These are phyloP conservation scores for Ostrea edulis DNA, from an alignment of 1,140 invertebrate species.

Conservation along the genomic window DNA sequence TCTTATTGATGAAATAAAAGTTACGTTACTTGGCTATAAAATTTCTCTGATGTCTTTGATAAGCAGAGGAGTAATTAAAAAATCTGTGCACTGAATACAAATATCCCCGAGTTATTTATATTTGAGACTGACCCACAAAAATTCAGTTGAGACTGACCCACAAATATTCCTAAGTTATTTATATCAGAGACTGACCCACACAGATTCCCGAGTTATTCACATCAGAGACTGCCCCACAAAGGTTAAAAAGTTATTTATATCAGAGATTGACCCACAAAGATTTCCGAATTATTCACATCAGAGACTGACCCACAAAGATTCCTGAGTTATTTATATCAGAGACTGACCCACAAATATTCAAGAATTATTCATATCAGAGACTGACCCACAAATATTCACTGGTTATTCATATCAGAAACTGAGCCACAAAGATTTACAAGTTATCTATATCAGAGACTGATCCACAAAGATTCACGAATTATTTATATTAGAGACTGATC, in stretches of 20 bases:
- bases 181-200: too few relatives aligned
- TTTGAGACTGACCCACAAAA: conserved; percentile 66
- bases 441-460: conserved; percentile 50
- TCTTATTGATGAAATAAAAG: too few relatives aligned
- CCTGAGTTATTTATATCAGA: neutral
- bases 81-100: too few relatives aligned
- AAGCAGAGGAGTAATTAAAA: too few relatives aligned
- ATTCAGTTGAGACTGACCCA: too few relatives aligned
- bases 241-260: neutral
- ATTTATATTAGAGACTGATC: conserved; percentile 53
- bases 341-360: conserved; percentile 49
- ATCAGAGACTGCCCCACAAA: too few relatives aligned
- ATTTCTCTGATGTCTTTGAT: too few relatives aligned
- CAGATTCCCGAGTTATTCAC: conserved; percentile 72
- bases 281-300: neutral
- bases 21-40: too few relatives aligned
- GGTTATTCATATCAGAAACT: conserved; percentile 14
- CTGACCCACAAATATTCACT: conserved; percentile 47
- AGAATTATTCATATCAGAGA: neutral
- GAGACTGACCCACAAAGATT: conserved; percentile 50
- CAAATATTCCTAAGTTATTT: conserved; percentile 70
- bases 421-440: conserved; percentile 36
- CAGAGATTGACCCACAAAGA: conserved; percentile 50
- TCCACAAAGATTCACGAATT: neutral
- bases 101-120: neutral